phyloP scores from a whole-genome alignment of 1,140 invertebrate genomes.

The Cydia strobilella region DNA sequence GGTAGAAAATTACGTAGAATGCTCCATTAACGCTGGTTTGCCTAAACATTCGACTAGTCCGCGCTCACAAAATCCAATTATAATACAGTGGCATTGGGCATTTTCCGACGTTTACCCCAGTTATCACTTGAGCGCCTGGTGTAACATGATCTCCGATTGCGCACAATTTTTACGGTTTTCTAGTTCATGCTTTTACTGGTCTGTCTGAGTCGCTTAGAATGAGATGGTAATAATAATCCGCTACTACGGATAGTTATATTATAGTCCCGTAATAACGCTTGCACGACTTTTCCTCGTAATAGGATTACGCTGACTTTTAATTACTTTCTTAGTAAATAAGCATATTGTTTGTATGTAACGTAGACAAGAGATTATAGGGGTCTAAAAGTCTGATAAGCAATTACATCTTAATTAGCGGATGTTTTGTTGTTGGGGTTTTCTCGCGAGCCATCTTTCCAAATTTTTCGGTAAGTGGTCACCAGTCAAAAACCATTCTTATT shows the following conservation, averaged over 20 bases:
- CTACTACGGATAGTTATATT: background rate
- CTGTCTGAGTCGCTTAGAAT: background rate
- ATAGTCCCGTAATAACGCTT: background rate
- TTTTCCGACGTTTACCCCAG: background rate
- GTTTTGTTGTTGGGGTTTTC: too few relatives aligned
- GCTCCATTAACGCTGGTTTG: too few relatives aligned
- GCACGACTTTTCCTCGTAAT: background rate
- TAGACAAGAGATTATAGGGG: too few relatives aligned
- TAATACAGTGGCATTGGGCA: background rate
- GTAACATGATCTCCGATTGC: background rate
- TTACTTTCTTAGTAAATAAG: background rate
- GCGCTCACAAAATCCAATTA: too few relatives aligned
- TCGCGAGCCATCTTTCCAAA: too few relatives aligned
- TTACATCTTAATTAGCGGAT: too few relatives aligned
- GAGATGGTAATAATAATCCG: background rate
- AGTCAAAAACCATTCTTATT: too few relatives aligned
- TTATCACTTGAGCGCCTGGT: background rate
- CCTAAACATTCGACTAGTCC: too few relatives aligned
- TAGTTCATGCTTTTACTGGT: background rate
- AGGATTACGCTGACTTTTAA: constrained; percentile 1
- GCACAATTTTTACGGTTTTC: background rate
- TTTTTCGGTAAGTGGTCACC: too few relatives aligned
- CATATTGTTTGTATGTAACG: background rate
- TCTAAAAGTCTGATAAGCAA: too few relatives aligned
- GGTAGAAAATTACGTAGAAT: too few relatives aligned